Evolutionary conservation across 2,797 vertebrate genomes (phyloP), one percentile per base, ranked within the genome.

Genomic region (Diceros bicornis): DNA sequence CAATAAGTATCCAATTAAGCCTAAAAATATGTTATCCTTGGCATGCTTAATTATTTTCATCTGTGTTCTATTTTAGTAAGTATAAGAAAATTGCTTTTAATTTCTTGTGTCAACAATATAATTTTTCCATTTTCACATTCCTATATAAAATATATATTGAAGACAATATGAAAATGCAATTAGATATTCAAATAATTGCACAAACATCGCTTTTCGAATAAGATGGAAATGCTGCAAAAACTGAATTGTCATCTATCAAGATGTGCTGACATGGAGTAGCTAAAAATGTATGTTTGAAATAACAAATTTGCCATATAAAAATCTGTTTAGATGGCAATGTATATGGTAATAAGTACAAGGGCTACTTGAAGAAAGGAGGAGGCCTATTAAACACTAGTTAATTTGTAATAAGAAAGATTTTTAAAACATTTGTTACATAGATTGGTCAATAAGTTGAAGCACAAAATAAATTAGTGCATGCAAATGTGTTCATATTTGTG

Each of bases 31-130:
- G 34, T 27, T 21, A 88, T 37, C 4, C 4, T 44, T 92, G 37
- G 9, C 4, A 95, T 52, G 7, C 23, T 34, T 82, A n/a, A 78
- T 96, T 89, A 79, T 83, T 86, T 91, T 91, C 47, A 20, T 64
- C n/a, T 92, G 79, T 84, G 27, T 66, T 77, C 16, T 62, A 37
- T 79, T 95, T 96, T 93, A 88, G 3, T 91, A 84, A 84, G 16
- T 55, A 55, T 0, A 82, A 92, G 64, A 91, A 75, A 79, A 85
- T 55, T 84, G 4, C 2, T 82, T 69, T 95, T 82, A 69, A 72
- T 41, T 77, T 86, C 32, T 75, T 91, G 1, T 74, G 3, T 89
- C 29, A 50, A 16, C 12, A 82, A 82, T 81, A 61, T 29, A 41
- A 18, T 71, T 92, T 82, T 91, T 83, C 32, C 6, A 74, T 50